These are phyloP conservation scores for Apotomis betuletana DNA, from an alignment of 2,888 invertebrate genomes.

Conservation along the genomic window DNA sequence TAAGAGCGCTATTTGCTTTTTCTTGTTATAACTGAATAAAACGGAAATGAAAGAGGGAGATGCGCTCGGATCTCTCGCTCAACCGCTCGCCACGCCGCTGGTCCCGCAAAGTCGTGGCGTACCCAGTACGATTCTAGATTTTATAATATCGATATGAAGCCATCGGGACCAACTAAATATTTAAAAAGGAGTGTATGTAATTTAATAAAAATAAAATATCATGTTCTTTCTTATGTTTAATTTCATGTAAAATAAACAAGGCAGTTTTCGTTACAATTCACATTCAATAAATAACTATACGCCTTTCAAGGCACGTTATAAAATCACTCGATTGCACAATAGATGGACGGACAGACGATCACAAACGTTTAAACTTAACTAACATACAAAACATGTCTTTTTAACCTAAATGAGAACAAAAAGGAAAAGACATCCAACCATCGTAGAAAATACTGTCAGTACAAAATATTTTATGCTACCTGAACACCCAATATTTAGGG, in stretches of 20 bases:
- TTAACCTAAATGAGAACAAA: background rate
- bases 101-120: too few relatives aligned
- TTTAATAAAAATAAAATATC: background rate
- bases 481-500: too few relatives aligned
- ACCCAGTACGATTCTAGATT: too few relatives aligned
- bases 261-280: constrained; percentile 43
- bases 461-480: too few relatives aligned
- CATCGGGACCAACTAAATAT: too few relatives aligned
- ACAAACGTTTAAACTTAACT: constrained; percentile 60
- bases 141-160: too few relatives aligned
- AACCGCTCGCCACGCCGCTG: too few relatives aligned
- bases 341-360: constrained; percentile 75
- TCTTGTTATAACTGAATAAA: too few relatives aligned
- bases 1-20: too few relatives aligned
- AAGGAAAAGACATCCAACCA: background rate
- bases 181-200: too few relatives aligned
- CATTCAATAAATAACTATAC: constrained; percentile 60
- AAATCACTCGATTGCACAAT: constrained; percentile 62
- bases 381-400: constrained; percentile 36
- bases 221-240: constrained; percentile 10
- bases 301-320: constrained; percentile 54
- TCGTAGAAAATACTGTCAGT: background rate
- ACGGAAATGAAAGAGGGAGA: too few relatives aligned
- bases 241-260: constrained; percentile 35
- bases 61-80: too few relatives aligned